Percentiles rank a stretch among this genome's conserved stretches.
phyloP scores from a whole-genome alignment of 2,797 vertebrate species.

The Sebastes miniatus region DNA sequence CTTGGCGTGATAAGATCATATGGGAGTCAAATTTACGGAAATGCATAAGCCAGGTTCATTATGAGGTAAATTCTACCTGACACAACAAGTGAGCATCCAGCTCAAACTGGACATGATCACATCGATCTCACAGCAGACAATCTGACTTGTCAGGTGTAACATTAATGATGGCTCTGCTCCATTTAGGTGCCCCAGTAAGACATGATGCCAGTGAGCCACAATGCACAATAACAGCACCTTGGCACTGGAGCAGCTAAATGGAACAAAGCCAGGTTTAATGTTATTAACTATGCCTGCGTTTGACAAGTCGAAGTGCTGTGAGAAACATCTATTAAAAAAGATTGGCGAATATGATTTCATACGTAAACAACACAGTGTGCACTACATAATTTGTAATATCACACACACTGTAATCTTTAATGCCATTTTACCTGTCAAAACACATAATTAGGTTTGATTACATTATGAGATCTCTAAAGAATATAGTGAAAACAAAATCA shows the following conservation, averaged over 20 bases:
- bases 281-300: conserved; percentile 43
- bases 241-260: conserved; percentile 39
- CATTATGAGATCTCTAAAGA: conserved; percentile 33
- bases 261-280: conserved; percentile 42
- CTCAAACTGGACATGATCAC: conserved; percentile 33
- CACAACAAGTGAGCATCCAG: conserved; percentile 1
- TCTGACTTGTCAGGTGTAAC: conserved; percentile 62
- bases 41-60: conserved; percentile 2
- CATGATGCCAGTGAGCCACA: conserved; percentile 45
- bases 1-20: neutral
- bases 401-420: conserved; percentile 20
- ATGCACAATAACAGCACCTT: conserved; percentile 44
- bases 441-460: conserved; percentile 25
- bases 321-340: conserved; percentile 27
- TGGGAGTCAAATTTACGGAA: conserved; percentile 5
- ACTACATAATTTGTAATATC: conserved; percentile 27
- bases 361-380: neutral
- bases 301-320: conserved; percentile 10
- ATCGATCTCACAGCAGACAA: conserved; percentile 56
- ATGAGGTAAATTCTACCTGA: conserved; percentile 32
- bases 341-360: conserved; percentile 23
- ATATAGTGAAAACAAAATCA: conserved; percentile 24
- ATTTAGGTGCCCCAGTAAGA: conserved; percentile 60
- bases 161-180: conserved; percentile 55
- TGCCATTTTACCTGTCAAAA: conserved; percentile 38